Percentiles rank a stretch among this genome's conserved stretches.
phyloP scores from a whole-genome alignment of 2,797 vertebrate species.

The Acanthornis magna region DNA sequence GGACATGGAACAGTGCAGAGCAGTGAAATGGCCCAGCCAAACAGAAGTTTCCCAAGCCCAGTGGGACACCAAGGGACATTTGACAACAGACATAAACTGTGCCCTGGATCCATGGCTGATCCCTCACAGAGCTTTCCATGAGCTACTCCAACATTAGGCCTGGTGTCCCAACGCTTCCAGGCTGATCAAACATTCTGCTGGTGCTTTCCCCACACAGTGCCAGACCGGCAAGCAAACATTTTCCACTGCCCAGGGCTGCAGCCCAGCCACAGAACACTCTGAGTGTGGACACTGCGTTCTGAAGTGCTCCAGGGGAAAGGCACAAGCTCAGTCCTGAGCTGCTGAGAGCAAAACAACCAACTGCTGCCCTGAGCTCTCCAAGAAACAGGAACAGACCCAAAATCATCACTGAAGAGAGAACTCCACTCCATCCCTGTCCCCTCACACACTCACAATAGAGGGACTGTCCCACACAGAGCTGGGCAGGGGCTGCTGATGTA shows the following conservation, averaged over 20 bases:
- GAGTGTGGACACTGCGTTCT: rapidly evolving
- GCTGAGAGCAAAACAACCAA: background rate
- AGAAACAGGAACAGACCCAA: background rate
- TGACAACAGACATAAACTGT: background rate
- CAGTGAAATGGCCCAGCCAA: background rate
- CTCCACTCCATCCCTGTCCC: background rate
- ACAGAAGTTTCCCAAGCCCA: background rate
- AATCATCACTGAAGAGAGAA: background rate
- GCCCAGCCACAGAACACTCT: background rate
- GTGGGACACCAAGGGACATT: background rate
- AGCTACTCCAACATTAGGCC: rapidly evolving
- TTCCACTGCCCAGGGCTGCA: background rate
- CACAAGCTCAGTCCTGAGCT: background rate
- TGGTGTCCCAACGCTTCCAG: rapidly evolving
- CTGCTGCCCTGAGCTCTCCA: background rate
- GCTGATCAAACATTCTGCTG: background rate
- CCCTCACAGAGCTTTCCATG: background rate
- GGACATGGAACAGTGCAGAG: background rate
- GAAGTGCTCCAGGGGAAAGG: background rate
- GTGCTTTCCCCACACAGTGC: background rate
- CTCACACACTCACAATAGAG: background rate
- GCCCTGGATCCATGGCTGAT: background rate
- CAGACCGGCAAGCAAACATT: background rate
- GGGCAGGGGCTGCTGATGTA: background rate
- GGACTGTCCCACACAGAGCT: background rate